phyloP scores from a whole-genome alignment of 2,113 vertebrate genomes.

The Platysteira castanea region DNA sequence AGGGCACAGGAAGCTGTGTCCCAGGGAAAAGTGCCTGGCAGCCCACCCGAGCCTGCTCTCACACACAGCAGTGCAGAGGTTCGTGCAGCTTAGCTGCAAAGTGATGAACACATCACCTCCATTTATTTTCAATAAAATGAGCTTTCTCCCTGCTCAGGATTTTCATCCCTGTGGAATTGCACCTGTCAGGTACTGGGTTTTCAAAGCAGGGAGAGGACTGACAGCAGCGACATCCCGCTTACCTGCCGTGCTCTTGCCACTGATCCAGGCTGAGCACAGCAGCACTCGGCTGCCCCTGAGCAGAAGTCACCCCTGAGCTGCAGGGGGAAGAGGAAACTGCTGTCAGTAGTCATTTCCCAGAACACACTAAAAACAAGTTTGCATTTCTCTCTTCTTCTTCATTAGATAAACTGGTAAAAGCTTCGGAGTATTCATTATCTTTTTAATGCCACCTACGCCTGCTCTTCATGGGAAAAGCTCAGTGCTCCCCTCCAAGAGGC shows the following conservation, averaged over 20 bases:
- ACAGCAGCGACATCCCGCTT: neutral
- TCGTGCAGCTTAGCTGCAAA: neutral
- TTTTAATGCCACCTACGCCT: neutral
- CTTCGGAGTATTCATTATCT: neutral
- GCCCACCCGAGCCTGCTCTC: neutral
- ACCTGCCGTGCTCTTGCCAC: neutral
- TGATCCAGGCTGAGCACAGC: neutral
- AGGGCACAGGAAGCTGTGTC: accelerated
- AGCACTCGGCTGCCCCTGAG: neutral
- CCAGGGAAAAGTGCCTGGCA: neutral
- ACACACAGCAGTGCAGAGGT: neutral
- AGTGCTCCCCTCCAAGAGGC: neutral
- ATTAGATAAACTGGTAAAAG: neutral
- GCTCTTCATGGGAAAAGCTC: neutral
- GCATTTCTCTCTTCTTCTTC: neutral
- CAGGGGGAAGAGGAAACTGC: neutral
- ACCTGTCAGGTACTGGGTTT: neutral
- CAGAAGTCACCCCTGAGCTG: neutral
- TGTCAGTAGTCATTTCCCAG: neutral
- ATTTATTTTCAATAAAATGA: neutral
- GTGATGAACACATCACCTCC: neutral
- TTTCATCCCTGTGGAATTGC: neutral
- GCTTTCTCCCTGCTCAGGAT: neutral
- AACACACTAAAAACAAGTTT: neutral
- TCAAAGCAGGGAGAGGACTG: neutral